Conservation (phyloP, 2,888 invertebrate species). For the Margaritifera margaritifera region DNA sequence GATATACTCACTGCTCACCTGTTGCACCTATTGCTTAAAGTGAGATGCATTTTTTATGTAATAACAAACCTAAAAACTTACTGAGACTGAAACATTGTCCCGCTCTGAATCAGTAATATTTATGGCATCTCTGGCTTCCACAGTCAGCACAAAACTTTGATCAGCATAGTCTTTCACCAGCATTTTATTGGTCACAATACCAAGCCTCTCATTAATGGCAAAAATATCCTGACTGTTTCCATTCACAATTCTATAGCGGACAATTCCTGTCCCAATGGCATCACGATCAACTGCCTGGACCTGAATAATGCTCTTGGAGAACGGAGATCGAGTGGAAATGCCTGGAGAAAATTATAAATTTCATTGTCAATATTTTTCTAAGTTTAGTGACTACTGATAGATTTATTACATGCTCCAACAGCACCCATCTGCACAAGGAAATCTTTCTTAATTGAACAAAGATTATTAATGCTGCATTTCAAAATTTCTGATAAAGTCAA, state of each 20-base stretch:
- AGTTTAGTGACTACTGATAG: no score
- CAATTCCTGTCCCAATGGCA: slow-evolving; percentile 26
- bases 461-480: no score
- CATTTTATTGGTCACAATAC: slow-evolving; percentile 50
- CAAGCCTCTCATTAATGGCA: slow-evolving; percentile 44
- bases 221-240: slow-evolving; percentile 35
- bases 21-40: neutral
- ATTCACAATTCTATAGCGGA: slow-evolving; percentile 29
- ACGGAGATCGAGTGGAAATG: slow-evolving; percentile 62
- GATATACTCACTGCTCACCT: no score
- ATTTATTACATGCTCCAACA: no score
- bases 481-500: no score
- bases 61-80: slow-evolving; percentile 6
- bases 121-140: slow-evolving; percentile 41
- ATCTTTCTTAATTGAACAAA: no score
- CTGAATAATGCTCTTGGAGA: slow-evolving; percentile 60
- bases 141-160: slow-evolving; percentile 36
- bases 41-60: neutral
- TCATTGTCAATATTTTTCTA: no score
- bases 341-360: slow-evolving; percentile 47
- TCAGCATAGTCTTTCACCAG: slow-evolving; percentile 47
- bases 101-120: slow-evolving; percentile 16
- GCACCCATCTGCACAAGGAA: no score
- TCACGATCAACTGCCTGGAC: slow-evolving; percentile 55
- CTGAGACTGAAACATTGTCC: slow-evolving; percentile 33